Evolutionary conservation across 2,888 invertebrate species (phyloP), one percentile per base, ranked within the genome.

Genomic region (Dynastes hyllus): DNA sequence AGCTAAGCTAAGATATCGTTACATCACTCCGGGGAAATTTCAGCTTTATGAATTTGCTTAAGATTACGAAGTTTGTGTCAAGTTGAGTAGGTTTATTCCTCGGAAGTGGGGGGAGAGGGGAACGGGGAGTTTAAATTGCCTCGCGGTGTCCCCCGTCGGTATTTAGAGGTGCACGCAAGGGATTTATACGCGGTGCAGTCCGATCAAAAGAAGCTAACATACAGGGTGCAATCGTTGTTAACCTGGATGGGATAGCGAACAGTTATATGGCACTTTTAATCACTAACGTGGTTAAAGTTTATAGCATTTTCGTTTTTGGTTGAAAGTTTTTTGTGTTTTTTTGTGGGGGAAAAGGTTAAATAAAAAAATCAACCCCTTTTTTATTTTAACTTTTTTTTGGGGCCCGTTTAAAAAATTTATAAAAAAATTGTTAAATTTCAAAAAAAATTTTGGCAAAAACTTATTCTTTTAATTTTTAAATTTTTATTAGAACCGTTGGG

Each of bases 41-140:
- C 81, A 85, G 83, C 85, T 86, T 86, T 87, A 87, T 87, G 86
- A 87, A 87, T 87, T 86, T 87, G 84, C 86, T 86, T 85, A 86
- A 86, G 87, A 87, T 87, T 86, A 85, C 84, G 84, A 85, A 86
- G 84, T 86, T 85, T 83, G 84, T 81, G 84, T 84, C 83, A 84
- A 84, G 83, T 84, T 84, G 81, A 78, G 83, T 82, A 82, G 84
- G 83, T 85, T 83, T 86, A 85, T 85, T n/a, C n/a, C n/a, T n/a
- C n/a, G n/a, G n/a, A n/a, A n/a, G n/a, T n/a, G n/a, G n/a, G n/a
- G n/a, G n/a, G n/a, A n/a, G n/a, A n/a, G n/a, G n/a, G n/a, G 81
- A 80, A 80, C 70, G 81, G 71, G 80, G 77, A 80, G 80, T 81
- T 81, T 82, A 81, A 82, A 83, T 82, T 76, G 79, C 79, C 32